These are phyloP conservation scores for Prunella fulvescens DNA, from an alignment of 2,113 vertebrate genomes.

Conservation along the genomic window DNA sequence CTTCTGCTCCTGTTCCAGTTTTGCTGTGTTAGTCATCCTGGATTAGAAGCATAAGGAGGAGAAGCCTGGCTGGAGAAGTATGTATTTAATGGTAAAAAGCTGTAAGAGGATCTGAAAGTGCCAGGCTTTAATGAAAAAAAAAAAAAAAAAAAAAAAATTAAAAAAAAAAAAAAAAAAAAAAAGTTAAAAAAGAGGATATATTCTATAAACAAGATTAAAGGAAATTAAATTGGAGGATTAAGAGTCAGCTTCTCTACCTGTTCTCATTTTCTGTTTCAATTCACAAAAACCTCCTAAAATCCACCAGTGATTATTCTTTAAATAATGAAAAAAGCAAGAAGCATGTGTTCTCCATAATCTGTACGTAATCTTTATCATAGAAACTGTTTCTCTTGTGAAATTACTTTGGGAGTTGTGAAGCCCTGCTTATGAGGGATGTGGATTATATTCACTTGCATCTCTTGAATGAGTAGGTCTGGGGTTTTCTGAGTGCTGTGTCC, in stretches of 20 bases:
- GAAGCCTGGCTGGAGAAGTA: not conserved
- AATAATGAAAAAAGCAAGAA: conserved; percentile 5
- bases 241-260: not conserved
- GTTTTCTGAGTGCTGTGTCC: not conserved
- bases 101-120: not conserved
- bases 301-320: not conserved
- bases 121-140: not conserved
- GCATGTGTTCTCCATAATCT: not conserved
- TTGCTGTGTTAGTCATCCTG: not conserved
- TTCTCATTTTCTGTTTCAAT: conserved; percentile 48
- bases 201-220: conserved; percentile 33
- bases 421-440: not conserved
- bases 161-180: not conserved
- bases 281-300: conserved; percentile 4
- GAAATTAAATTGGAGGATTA: conserved; percentile 48
- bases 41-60: not conserved
- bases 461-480: not conserved
- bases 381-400: not conserved
- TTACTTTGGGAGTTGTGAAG: not conserved
- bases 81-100: not conserved
- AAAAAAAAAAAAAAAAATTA: not conserved
- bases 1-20: not conserved
- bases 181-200: not conserved
- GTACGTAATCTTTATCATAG: not conserved
- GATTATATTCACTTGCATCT: not conserved